A percentile compares a stretch with the other conserved stretches of the same genome.
Conservation (phyloP, 2,113 vertebrate species). For the Ceyx cyanopectus region DNA sequence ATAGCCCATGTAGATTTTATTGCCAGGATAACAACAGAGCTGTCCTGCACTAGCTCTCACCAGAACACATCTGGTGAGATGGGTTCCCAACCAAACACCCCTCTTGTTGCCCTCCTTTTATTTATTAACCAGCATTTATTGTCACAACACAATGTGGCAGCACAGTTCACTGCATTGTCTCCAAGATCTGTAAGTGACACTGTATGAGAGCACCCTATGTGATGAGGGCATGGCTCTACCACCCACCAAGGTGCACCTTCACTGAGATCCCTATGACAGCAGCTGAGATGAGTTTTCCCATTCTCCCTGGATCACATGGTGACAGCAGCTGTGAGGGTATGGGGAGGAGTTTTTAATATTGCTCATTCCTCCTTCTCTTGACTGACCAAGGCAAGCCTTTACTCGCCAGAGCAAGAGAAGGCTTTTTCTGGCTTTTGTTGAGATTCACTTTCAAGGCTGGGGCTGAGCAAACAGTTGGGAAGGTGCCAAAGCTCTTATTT, state of each 20-base stretch:
- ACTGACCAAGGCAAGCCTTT: background rate
- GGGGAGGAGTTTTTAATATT: rapidly evolving
- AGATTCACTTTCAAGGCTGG: background rate
- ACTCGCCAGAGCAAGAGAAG: rapidly evolving
- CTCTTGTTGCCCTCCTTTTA: background rate
- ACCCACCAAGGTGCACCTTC: background rate
- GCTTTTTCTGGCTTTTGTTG: background rate
- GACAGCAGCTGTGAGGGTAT: background rate
- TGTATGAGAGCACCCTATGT: rapidly evolving
- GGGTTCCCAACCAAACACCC: background rate
- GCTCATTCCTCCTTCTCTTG: background rate
- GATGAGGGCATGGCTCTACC: background rate
- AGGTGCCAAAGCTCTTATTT: constrained; percentile 6
- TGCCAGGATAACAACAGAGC: background rate
- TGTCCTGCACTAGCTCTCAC: background rate
- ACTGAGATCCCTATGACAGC: rapidly evolving
- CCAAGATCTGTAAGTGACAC: background rate
- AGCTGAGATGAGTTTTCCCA: background rate
- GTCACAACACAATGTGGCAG: background rate
- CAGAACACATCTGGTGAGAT: background rate
- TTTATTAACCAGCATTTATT: background rate
- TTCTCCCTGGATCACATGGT: rapidly evolving
- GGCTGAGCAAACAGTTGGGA: constrained; percentile 39
- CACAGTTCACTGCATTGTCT: rapidly evolving
- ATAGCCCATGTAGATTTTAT: background rate